Percentiles rank a stretch among this genome's conserved stretches.
Conservation (phyloP, 2,113 vertebrate genomes). For the Marcusenius ussheri region DNA sequence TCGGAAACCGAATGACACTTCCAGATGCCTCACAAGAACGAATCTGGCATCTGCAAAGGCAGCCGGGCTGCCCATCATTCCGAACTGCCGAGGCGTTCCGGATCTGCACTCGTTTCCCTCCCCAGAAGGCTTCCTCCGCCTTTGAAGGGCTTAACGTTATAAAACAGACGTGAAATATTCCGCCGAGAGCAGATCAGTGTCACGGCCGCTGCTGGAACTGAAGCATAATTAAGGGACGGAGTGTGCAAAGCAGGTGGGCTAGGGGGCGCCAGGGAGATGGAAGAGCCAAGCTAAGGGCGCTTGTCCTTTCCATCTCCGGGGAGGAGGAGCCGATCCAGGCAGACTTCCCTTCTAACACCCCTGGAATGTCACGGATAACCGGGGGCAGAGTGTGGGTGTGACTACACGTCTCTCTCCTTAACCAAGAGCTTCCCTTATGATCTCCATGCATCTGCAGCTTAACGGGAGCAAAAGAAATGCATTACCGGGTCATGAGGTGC, state of each 20-base stretch:
- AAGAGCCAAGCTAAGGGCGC: neutral
- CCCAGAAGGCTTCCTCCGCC: neutral
- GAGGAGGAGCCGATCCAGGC: neutral
- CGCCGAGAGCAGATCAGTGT: neutral
- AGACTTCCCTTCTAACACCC: neutral
- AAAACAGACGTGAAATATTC: slow-evolving; percentile 1
- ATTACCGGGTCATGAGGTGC: neutral
- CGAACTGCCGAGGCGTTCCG: neutral
- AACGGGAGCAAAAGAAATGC: neutral
- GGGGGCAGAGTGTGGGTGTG: neutral
- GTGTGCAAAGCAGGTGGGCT: neutral
- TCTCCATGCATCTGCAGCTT: neutral
- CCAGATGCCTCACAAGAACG: neutral
- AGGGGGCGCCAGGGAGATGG: neutral
- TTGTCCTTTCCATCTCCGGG: neutral
- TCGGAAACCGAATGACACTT: neutral
- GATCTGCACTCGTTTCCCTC: neutral
- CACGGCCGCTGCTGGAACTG: neutral
- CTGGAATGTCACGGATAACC: neutral
- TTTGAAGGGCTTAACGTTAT: neutral
- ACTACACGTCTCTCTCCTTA: neutral
- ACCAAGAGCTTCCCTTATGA: neutral
- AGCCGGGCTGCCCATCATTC: neutral
- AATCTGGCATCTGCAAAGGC: neutral
- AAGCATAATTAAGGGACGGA: neutral